Evolutionary conservation across 2,888 invertebrate species (phyloP), one percentile per base, ranked within the genome.

Genomic region (Antitype chi): DNA sequence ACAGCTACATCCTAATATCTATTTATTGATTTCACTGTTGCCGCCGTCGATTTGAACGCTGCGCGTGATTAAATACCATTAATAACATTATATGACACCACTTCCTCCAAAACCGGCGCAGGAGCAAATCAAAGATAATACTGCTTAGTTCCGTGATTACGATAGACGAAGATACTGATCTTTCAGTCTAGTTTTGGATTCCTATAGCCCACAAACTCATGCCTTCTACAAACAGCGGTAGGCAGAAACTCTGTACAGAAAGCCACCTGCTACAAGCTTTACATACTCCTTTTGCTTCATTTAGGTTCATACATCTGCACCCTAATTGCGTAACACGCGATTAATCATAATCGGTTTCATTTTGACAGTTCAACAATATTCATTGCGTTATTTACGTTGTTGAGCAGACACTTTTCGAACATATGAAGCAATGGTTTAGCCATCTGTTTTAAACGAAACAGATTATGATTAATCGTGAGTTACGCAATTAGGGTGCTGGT

Each of bases 61-160:
- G 25, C 17, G 32, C 63, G 13, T 49, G 47, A 55, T 75, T 23
- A 25, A 11, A 77, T 17, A 17, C 38, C 23, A 28, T 67, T 32
- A 28, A 66, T 67, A 66, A 77, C 25, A 67, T 60, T 25, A 32
- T 77, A 77, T 25, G 43, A 59, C 64, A 49, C 28, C 0, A 66
- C 49, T 76, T 76, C 66, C 49, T 64, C 4, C 59, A 67, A 52
- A 64, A 28, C 49, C 53, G 7, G 52, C n/a, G 28, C 43, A 60
- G 49, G 55, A 77, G 57, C 23, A 43, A 52, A 23, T 66, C 57
- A 28, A 57, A 23, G 25, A 28, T 43, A 49, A n/a, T 28, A 74
- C 13, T 43, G 38, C 23, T 23, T 38, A 38, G 13, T 49, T 55
- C 66, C 55, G 47, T 53, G 13, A 53, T 74, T 55, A 20, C 23